Base-by-base conservation (phyloP, 1,140 invertebrate genomes). In the Drosophila saltans region DNA sequence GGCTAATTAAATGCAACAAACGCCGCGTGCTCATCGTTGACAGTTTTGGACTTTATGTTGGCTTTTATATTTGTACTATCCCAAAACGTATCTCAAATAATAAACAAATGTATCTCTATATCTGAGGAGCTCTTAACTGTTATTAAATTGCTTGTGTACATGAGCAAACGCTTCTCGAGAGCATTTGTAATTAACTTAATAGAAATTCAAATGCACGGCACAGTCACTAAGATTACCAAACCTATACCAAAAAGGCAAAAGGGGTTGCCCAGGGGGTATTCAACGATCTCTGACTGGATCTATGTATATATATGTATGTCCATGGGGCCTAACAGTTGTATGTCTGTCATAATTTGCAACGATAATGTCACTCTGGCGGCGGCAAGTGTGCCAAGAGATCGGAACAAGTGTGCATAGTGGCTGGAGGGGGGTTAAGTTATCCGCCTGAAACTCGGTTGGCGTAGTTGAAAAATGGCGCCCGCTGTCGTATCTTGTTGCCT, bases 381-480 rank as follows among this genome's bases (percentile, higher is more conserved):
- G 39, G 70, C 69, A 80, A 80, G 75, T 82, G 81, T 80, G 81
- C 72, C 65, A 80, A 71, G 69, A 48, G 78, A 66, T 65, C 59
- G 48, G 43, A 39, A 63, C 72, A 48, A 30, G 39, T 63, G 48
- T 67, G 56, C 21, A 52, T 33, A 57, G 16, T 5, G 45, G 60
- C 41, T 36, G 66, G 30, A 52, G 36, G 7, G 39, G 5, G 21
- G 1, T 6, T 7, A 41, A 40, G 41, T 3, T 3, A n/a, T 3
- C 11, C 3, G 4, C 11, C 11, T 43, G n/a, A 3, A 43, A 43
- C 11, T 11, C 41, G 39, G 65, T 56, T 40, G 30, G 52, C 72
- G 66, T 81, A 81, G 77, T 73, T 86, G 83, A 86, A 89, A 86
- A 86, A 86, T 86, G 80, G 82, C 80, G 84, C 77, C 80, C 76